Percentiles rank a stretch among this genome's conserved stretches.
phyloP scores from a whole-genome alignment of 2,888 invertebrate genomes.

The Mellilla xanthometata region DNA sequence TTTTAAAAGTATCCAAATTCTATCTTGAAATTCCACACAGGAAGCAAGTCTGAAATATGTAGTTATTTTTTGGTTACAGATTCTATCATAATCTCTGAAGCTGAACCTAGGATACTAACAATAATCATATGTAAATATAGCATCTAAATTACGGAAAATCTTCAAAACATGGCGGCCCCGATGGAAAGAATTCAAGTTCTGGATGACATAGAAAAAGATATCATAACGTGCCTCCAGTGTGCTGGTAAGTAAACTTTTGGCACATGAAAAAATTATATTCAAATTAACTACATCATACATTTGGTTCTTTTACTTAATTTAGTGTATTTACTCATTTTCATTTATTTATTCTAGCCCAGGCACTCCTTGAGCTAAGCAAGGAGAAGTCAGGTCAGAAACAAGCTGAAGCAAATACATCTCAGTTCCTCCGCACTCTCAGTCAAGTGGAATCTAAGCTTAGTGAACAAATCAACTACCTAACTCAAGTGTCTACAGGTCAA shows the following conservation, averaged over 20 bases:
- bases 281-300: too few species aligned
- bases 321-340: too few species aligned
- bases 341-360: slow-evolving; percentile 89
- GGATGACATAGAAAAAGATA: slow-evolving; percentile 96
- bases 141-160: too few species aligned
- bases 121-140: too few species aligned
- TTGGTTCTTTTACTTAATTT: too few species aligned
- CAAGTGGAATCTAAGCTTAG: slow-evolving; percentile 95
- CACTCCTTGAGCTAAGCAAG: slow-evolving; percentile 95
- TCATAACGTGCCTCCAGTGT: slow-evolving; percentile 94
- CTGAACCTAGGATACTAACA: too few species aligned
- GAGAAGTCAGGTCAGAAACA: slow-evolving; percentile 97
- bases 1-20: too few species aligned
- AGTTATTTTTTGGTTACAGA: too few species aligned
- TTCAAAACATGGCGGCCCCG: slow-evolving; percentile 91
- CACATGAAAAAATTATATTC: too few species aligned
- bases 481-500: slow-evolving; percentile 98
- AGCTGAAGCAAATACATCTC: slow-evolving; percentile 94
- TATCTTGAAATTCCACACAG: too few species aligned
- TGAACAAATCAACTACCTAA: slow-evolving; percentile 98
- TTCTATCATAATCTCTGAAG: too few species aligned
- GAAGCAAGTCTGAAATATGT: too few species aligned
- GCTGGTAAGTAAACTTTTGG: slow-evolving; percentile 93
- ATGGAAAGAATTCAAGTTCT: slow-evolving; percentile 95
- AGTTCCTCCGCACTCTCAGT: slow-evolving; percentile 94